These are phyloP conservation scores for Malacosoma neustria DNA, from an alignment of 2,888 invertebrate species.

Conservation along the genomic window DNA sequence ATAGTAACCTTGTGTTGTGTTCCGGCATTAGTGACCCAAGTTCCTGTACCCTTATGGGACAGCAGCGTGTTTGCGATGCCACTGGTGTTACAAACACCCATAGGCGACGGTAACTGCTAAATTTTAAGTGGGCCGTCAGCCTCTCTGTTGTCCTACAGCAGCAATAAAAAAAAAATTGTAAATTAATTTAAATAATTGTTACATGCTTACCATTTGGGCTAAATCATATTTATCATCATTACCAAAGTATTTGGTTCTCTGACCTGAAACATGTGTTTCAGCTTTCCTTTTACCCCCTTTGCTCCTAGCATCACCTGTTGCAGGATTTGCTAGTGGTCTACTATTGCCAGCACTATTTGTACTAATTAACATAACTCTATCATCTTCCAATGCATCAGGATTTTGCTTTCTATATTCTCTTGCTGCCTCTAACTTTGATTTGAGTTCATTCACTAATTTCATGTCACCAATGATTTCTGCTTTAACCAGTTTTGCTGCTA, in stretches of 20 bases:
- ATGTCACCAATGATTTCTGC: slow-evolving; percentile 94
- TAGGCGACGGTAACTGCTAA: too few species aligned
- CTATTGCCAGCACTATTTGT: slow-evolving; percentile 80
- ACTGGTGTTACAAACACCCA: too few species aligned
- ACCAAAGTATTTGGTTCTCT: slow-evolving; percentile 88
- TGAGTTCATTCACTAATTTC: slow-evolving; percentile 80
- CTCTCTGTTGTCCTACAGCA: too few species aligned
- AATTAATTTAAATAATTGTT: too few species aligned
- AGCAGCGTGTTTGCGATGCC: too few species aligned
- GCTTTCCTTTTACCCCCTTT: slow-evolving; percentile 70
- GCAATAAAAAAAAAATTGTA: too few species aligned
- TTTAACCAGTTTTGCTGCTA: slow-evolving; percentile 93
- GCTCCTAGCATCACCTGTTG: slow-evolving; percentile 52
- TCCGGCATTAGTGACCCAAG: too few species aligned
- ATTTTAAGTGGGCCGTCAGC: too few species aligned
- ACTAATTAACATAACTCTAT: slow-evolving; percentile 79
- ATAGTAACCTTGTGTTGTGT: too few species aligned
- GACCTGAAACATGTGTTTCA: slow-evolving; percentile 82
- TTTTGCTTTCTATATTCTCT: slow-evolving; percentile 68
- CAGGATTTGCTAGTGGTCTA: slow-evolving; percentile 74
- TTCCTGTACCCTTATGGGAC: too few species aligned
- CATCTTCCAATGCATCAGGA: slow-evolving; percentile 41
- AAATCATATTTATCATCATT: slow-evolving; percentile 93
- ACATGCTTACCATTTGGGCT: slow-evolving; percentile 82
- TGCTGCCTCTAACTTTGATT: slow-evolving; percentile 82